Conservation (phyloP, 2,888 invertebrate species). For the Odontocerum albicorne region DNA sequence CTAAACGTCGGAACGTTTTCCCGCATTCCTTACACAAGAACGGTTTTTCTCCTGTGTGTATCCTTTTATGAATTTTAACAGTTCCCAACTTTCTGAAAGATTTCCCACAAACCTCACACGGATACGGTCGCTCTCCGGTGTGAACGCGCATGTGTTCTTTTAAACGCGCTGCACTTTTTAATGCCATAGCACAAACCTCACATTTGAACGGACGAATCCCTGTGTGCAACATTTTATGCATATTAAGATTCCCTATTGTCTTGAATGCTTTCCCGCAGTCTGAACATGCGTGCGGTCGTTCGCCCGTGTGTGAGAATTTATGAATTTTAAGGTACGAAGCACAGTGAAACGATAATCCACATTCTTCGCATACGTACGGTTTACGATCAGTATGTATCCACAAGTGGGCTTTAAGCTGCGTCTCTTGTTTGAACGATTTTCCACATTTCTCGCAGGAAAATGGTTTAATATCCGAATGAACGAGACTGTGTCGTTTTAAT, state of each 20-base stretch:
- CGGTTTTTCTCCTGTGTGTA: conserved; percentile 7
- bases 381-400: background rate
- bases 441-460: background rate
- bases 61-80: conserved; percentile 4
- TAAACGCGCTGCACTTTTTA: background rate
- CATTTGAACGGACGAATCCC: background rate
- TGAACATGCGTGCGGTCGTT: background rate
- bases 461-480: background rate
- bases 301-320: background rate
- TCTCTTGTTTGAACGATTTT: background rate
- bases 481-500: background rate
- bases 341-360: background rate
- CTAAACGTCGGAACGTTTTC: background rate
- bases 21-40: conserved; percentile 2
- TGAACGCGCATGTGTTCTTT: background rate
- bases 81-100: background rate
- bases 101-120: background rate
- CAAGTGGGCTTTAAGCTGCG: background rate
- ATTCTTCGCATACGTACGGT: background rate
- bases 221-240: background rate
- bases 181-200: background rate
- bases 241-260: background rate
- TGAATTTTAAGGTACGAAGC: background rate
- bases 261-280: background rate
- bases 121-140: background rate